Conservation (phyloP, 1,140 invertebrate species). For the Drosophila setifemur region DNA sequence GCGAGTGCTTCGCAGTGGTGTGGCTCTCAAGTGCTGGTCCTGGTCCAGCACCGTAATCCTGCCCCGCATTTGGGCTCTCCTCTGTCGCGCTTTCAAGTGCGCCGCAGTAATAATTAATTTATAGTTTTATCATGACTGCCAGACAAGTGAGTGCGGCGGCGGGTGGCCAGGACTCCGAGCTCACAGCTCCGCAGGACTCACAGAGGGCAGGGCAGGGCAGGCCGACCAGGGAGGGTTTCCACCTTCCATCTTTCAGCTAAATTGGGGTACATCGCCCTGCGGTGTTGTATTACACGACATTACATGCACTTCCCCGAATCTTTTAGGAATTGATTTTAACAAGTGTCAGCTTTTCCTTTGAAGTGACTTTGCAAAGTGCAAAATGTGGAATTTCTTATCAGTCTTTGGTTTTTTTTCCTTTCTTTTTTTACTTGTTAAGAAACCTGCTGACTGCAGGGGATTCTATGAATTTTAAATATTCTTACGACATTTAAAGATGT, state of each 20-base stretch:
- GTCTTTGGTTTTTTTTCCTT: no score
- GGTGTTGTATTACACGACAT: slow-evolving; percentile 21
- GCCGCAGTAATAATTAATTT: slow-evolving; percentile 82
- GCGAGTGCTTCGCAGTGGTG: slow-evolving; percentile 66
- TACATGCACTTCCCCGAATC: not conserved
- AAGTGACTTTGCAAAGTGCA: not conserved
- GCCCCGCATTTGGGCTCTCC: not conserved
- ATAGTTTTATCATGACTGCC: slow-evolving; percentile 81
- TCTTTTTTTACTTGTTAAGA: no score
- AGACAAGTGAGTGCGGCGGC: slow-evolving; percentile 59
- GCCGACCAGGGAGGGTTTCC: slow-evolving; percentile 24
- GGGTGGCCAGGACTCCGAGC: not conserved
- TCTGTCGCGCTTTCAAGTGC: slow-evolving; percentile 71
- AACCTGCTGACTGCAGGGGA: no score
- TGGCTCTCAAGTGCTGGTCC: slow-evolving; percentile 65
- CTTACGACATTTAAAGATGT: no score
- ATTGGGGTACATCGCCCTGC: not conserved
- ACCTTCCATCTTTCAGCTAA: not conserved
- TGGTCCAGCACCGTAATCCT: not conserved
- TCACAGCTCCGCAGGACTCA: not conserved
- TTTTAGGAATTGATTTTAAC: not conserved
- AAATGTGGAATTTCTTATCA: not conserved
- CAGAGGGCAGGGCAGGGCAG: no score
- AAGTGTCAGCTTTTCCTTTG: slow-evolving; percentile 6
- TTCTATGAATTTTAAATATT: no score